Conservation (phyloP, 2,797 vertebrate species). For the Aythya fuligula region DNA sequence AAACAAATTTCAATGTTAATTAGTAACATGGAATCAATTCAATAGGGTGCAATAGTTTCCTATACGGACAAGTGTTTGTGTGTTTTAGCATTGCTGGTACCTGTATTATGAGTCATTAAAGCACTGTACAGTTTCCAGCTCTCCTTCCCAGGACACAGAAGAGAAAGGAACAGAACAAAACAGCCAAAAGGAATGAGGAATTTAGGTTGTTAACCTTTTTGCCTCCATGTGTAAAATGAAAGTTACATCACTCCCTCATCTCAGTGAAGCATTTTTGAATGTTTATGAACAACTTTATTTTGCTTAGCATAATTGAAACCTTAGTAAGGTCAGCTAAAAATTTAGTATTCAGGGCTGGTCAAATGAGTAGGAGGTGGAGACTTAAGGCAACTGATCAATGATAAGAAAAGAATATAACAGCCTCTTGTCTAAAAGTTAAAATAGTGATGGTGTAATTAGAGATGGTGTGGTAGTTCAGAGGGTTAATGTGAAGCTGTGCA, state of each 20-base stretch:
- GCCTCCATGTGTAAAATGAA: not conserved
- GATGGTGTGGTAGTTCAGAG: not conserved
- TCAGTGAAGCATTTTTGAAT: not conserved
- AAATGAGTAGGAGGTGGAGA: not conserved
- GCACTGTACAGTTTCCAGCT: too few species aligned
- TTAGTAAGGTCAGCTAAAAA: not conserved
- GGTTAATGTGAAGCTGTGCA: not conserved
- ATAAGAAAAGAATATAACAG: not conserved
- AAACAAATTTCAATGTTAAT: not conserved
- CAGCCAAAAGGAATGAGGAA: not conserved
- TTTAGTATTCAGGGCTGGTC: not conserved
- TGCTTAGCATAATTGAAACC: not conserved
- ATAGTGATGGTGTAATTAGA: not conserved
- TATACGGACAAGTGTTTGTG: not conserved
- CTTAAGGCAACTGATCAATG: not conserved
- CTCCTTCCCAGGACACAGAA: not conserved
- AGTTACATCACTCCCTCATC: not conserved
- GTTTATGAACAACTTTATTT: not conserved
- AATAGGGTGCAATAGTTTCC: not conserved
- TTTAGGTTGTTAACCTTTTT: not conserved
- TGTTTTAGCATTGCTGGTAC: not conserved
- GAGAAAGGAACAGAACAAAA: not conserved
- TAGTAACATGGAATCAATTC: rapidly evolving
- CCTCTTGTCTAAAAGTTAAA: not conserved
- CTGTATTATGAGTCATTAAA: not conserved